Evolutionary conservation across 2,888 invertebrate species (phyloP), one percentile per base, ranked within the genome.

Genomic region (Ametastegia equiseti): DNA sequence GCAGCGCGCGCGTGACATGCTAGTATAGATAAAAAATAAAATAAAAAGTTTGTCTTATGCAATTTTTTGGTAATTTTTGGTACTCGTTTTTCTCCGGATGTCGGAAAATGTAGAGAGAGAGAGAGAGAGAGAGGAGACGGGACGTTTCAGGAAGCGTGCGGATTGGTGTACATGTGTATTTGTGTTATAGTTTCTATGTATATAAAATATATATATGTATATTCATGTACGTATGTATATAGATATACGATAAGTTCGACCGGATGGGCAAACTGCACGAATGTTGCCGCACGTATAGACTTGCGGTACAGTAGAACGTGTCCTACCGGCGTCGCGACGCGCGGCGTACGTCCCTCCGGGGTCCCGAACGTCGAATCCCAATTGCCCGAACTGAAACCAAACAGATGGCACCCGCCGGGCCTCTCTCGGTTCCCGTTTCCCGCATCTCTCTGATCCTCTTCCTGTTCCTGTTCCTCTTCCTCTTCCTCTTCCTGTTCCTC

Each of bases 351-450:
- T 75, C 75, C 75, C 78, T 47, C 27, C 42, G 78, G n/a, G 78
- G 78, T 78, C 47, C 78, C 60, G 78, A 60, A 78, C 42, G 78
- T 57, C 78, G 78, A 60, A 78, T 78, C 78, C 78, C 78, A 78
- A 78, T 78, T 78, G 78, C 78, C 78, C 78, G 78, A 63, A 78
- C 78, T 78, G 78, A 60, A 78, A 78, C 78, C 78, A 60, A 78
- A 78, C 78, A 78, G 78, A 78, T 78, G 78, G 78, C 63, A 78
- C 78, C 78, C 78, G 78, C 6, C 30, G 60, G 78, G 57, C 63
- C 63, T 60, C 60, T 77, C 77, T 36, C 23, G 54, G 36, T 57
- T 19, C 23, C 13, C 36, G 36, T 7, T 36, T n/a, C 67, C 5
- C 67, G 1, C 67, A 15, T 13, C 15, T 27, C 39, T n/a, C 36